phyloP scores from a whole-genome alignment of 2,888 invertebrate genomes.

The Euplagia quadripunctaria region DNA sequence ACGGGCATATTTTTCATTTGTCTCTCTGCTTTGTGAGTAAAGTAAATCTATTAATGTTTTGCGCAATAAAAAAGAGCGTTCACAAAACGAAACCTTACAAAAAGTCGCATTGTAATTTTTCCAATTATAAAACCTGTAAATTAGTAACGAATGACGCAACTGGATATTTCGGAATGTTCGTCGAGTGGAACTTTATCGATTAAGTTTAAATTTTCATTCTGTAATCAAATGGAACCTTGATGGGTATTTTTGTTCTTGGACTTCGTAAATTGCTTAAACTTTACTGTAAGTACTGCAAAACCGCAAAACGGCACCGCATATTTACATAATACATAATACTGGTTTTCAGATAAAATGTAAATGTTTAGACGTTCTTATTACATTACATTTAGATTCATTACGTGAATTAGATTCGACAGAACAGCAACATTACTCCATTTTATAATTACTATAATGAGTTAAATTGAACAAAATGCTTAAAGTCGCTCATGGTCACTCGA shows the following conservation, averaged over 20 bases:
- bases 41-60: background rate
- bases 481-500: constrained; percentile 27
- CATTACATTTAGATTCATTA: background rate
- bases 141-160: constrained; percentile 12
- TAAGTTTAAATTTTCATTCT: constrained; percentile 11
- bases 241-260: constrained; percentile 1
- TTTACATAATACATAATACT: background rate
- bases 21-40: background rate
- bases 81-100: background rate
- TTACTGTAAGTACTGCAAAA: background rate
- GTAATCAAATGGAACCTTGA: constrained; percentile 8
- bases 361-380: background rate
- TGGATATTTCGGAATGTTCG: background rate
- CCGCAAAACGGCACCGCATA: background rate
- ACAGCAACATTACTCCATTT: background rate
- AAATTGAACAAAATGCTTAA: constrained; percentile 30
- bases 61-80: background rate
- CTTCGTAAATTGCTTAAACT: background rate
- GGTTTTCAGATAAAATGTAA: background rate
- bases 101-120: background rate
- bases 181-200: constrained; percentile 5
- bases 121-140: background rate
- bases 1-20: background rate
- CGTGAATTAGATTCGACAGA: background rate
- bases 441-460: constrained; percentile 19